phyloP scores from a whole-genome alignment of 2,113 vertebrate species.

The Hoplias malabaricus region DNA sequence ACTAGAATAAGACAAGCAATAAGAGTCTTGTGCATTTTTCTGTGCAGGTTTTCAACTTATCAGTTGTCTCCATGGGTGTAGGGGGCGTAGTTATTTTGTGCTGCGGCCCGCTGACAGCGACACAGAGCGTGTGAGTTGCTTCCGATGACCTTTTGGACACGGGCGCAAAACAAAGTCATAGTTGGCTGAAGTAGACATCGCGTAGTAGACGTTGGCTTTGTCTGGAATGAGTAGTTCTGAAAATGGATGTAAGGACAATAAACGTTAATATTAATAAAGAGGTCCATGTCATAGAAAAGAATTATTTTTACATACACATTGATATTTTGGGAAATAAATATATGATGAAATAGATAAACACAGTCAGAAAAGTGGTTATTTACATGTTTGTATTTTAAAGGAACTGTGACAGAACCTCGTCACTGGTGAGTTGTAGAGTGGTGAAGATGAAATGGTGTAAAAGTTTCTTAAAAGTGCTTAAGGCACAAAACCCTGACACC shows the following conservation, averaged over 20 bases:
- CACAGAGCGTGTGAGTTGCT: slow-evolving; percentile 42
- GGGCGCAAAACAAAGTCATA: slow-evolving; percentile 82
- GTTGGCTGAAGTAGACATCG: slow-evolving; percentile 81
- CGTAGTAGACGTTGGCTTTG: slow-evolving; percentile 87
- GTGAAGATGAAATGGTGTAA: no score
- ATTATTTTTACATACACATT: not conserved
- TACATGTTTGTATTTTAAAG: no score
- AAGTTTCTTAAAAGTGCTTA: no score
- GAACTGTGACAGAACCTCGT: no score
- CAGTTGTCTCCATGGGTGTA: not conserved
- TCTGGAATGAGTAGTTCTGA: slow-evolving; percentile 86
- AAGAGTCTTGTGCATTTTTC: not conserved
- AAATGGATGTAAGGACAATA: not conserved
- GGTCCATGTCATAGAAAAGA: slow-evolving; percentile 25
- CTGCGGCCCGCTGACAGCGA: slow-evolving; percentile 42
- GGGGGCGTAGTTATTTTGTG: slow-evolving; percentile 18
- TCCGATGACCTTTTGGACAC: slow-evolving; percentile 62
- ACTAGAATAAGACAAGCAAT: not conserved
- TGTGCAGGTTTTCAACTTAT: not conserved
- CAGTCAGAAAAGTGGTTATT: no score
- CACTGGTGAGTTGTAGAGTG: no score
- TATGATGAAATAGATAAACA: no score
- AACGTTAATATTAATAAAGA: not conserved
- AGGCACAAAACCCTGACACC: no score
- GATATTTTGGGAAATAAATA: not conserved